Conservation (phyloP, 2,888 invertebrate genomes). For the Phyto melanocephala region DNA sequence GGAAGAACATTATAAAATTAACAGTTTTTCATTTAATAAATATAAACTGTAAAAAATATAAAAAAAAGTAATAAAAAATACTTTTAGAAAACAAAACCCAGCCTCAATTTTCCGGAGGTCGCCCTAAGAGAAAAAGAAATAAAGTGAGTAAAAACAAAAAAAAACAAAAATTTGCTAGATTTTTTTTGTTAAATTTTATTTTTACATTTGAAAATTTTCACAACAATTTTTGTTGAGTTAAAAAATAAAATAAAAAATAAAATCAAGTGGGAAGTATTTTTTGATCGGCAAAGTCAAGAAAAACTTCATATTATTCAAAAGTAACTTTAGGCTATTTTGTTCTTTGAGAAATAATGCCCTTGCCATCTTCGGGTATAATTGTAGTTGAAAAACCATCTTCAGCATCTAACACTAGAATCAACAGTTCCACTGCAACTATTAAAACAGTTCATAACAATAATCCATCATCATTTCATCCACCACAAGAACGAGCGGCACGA, state of each 20-base stretch:
- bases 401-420: constrained; percentile 48
- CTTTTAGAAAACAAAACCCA: neutral
- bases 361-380: constrained; percentile 75
- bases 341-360: constrained; percentile 69
- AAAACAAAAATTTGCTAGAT: constrained; percentile 24
- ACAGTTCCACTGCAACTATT: constrained; percentile 58
- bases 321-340: neutral
- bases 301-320: constrained; percentile 10
- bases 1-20: constrained; percentile 49
- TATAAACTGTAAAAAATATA: constrained; percentile 12
- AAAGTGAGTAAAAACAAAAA: constrained; percentile 45
- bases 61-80: constrained; percentile 13
- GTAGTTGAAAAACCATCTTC: constrained; percentile 73
- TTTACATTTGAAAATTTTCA: constrained; percentile 6
- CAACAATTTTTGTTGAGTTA: neutral
- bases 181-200: constrained; percentile 32
- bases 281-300: constrained; percentile 9
- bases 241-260: neutral
- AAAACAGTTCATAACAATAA: constrained; percentile 30
- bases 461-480: constrained; percentile 35
- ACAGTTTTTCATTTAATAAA: constrained; percentile 23
- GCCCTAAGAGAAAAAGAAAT: neutral
- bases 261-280: constrained; percentile 17
- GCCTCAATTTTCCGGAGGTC: neutral
- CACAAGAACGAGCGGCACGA: constrained; percentile 60